Evolutionary conservation across 2,888 invertebrate species (phyloP).

Genomic region (Pterostichus madidus): DNA sequence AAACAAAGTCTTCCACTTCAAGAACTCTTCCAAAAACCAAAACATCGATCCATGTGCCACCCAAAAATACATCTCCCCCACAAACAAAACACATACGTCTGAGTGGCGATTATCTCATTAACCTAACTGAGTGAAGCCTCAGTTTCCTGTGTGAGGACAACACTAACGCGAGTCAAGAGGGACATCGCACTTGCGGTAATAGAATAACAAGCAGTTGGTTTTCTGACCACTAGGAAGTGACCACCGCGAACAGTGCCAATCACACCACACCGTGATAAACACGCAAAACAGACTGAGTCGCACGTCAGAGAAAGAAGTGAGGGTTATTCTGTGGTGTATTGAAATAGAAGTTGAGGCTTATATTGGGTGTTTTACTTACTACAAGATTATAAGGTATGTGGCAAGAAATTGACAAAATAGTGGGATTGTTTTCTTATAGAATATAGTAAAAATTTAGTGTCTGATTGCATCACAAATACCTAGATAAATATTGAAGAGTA

Average conservation of each 20-base stretch:
- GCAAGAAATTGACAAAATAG: too few relatives aligned
- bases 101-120: slow-evolving; percentile 18
- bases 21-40: not conserved
- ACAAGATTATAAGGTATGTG: too few relatives aligned
- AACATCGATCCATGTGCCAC: not conserved
- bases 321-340: too few relatives aligned
- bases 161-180: not conserved
- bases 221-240: slow-evolving; percentile 25
- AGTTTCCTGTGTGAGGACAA: not conserved
- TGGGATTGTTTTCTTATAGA: too few relatives aligned
- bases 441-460: too few relatives aligned
- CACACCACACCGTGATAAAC: too few relatives aligned
- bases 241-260: not conserved
- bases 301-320: too few relatives aligned
- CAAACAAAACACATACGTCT: not conserved
- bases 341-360: too few relatives aligned
- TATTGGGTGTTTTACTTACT: too few relatives aligned
- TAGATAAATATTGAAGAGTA: too few relatives aligned
- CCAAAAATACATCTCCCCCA: not conserved
- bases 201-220: slow-evolving; percentile 7
- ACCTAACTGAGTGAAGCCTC: slow-evolving; percentile 26
- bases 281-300: too few relatives aligned
- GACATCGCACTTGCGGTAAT: slow-evolving; percentile 41
- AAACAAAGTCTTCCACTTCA: not conserved
- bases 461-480: too few relatives aligned